Evolutionary conservation across 2,113 vertebrate species (phyloP), one percentile per base, ranked within the genome.

Genomic region (Parus major): DNA sequence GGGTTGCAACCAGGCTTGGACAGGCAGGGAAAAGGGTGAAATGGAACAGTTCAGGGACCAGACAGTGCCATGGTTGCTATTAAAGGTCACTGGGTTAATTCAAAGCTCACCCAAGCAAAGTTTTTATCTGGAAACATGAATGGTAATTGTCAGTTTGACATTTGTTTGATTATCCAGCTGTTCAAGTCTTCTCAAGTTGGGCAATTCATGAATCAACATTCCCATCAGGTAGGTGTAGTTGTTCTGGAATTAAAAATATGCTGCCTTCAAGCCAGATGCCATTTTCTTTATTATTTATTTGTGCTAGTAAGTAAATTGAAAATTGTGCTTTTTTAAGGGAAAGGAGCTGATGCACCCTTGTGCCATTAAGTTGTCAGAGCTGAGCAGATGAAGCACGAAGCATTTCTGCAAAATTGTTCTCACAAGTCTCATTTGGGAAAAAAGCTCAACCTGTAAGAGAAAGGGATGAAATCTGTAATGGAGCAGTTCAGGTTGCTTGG

Each of bases 291-390:
- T 81, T 90, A 80, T 84, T 93, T 92, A 89, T 95, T 88, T 82
- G 83, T 84, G 49, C 82, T 77, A 33, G 85, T 81, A 69, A 95
- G 64, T 76, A 92, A 85, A 94, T 86, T 72, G 86, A 82, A 63
- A 63, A 44, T 79, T 61, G 80, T 81, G 53, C 41, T 39, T 42
- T 75, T 88, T 93, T 66, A 90, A 82, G 92, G 83, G 68, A 72
- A 72, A 88, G 90, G 52, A 93, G 92, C 55, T 8, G 16, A 64
- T 82, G 53, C 46, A 79, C 86, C 69, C 25, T 75, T 33, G 82
- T 92, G 86, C 61, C 46, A 69, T 95, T 92, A 92, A 79, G 60
- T 92, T 90, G 88, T 94, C 92, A 79, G 93, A 75, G 52, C 79
- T 24, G 69, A 86, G 82, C 76, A 81, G 93, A 82, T 64, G 88